Evolutionary conservation across 2,797 vertebrate genomes (phyloP).

Genomic region (Echeneis naucrates): DNA sequence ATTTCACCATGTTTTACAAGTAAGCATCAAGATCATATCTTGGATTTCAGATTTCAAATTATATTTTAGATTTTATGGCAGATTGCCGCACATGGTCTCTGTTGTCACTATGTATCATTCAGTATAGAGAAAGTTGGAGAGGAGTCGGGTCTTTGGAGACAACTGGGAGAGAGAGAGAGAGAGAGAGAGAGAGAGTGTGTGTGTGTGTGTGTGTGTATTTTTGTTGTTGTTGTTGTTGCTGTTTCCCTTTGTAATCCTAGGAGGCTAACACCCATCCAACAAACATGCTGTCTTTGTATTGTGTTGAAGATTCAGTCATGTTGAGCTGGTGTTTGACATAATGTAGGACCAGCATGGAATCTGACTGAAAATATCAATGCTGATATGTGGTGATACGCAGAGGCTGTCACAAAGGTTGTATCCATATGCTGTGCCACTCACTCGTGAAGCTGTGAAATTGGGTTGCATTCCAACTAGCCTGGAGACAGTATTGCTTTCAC

Average conservation of each 20-base stretch:
- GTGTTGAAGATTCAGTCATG: conserved; percentile 76
- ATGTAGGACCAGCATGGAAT: conserved; percentile 86
- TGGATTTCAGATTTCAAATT: conserved; percentile 26
- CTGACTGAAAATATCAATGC: conserved; percentile 85
- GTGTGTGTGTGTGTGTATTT: no score
- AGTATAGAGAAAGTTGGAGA: conserved; percentile 33
- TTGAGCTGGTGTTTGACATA: conserved; percentile 80
- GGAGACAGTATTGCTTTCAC: conserved; percentile 81
- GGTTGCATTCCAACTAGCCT: conserved; percentile 87
- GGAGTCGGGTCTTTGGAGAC: conserved; percentile 45
- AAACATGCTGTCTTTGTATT: conserved; percentile 67
- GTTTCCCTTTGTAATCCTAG: conserved; percentile 33
- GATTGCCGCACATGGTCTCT: conserved; percentile 15
- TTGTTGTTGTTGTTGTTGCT: no score
- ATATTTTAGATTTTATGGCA: conserved; percentile 25
- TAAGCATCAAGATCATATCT: conserved; percentile 40
- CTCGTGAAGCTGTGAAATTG: conserved; percentile 90
- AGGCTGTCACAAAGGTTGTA: conserved; percentile 87
- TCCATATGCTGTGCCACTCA: conserved; percentile 88
- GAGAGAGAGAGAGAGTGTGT: no score
- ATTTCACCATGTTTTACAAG: conserved; percentile 16
- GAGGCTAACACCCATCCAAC: conserved; percentile 41
- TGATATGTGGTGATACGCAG: conserved; percentile 85
- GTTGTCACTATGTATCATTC: conserved; percentile 14
- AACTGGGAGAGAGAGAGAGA: no score